A percentile compares a stretch with the other conserved stretches of the same genome.
These are phyloP conservation scores for Anolis carolinensis DNA, from an alignment of 2,113 vertebrate genomes.

Conservation along the genomic window DNA sequence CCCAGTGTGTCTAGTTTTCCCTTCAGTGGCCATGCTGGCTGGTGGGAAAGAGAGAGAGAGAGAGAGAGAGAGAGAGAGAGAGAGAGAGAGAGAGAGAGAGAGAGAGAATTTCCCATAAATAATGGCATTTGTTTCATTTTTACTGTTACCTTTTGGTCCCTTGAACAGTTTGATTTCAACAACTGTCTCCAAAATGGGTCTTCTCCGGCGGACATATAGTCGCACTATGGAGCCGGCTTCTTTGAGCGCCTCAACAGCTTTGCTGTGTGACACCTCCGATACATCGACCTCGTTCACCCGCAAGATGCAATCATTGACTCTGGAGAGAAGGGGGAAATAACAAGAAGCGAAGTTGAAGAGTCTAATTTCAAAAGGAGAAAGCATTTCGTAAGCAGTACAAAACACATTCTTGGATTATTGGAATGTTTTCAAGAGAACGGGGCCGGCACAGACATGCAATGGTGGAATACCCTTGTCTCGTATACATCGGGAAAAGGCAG, in stretches of 20 bases:
- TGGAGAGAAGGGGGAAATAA: conserved; percentile 55
- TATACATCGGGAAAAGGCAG: neutral
- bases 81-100: too few species aligned
- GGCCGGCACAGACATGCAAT: neutral
- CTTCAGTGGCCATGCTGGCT: neutral
- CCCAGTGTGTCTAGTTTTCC: neutral
- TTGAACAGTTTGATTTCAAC: conserved; percentile 96
- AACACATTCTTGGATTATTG: neutral
- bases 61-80: too few species aligned
- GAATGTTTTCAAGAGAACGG: neutral
- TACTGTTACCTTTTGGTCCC: conserved; percentile 90
- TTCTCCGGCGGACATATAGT: conserved; percentile 90
- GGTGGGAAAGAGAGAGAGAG: too few species aligned
- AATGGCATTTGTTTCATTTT: neutral
- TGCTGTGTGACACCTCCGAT: conserved; percentile 93
- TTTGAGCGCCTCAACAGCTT: conserved; percentile 94
- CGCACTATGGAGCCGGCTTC: conserved; percentile 93
- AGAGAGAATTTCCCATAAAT: neutral
- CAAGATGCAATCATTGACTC: conserved; percentile 96
- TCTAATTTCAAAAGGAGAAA: neutral
- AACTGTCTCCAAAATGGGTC: conserved; percentile 94
- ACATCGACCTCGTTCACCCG: conserved; percentile 94
- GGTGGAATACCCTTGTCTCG: too few species aligned
- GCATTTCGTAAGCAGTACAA: neutral
- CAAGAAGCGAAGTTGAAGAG: neutral